A percentile compares a stretch with the other conserved stretches of the same genome.
Evolutionary conservation across 2,888 invertebrate genomes (phyloP).

Genomic region (Amiota minor): DNA sequence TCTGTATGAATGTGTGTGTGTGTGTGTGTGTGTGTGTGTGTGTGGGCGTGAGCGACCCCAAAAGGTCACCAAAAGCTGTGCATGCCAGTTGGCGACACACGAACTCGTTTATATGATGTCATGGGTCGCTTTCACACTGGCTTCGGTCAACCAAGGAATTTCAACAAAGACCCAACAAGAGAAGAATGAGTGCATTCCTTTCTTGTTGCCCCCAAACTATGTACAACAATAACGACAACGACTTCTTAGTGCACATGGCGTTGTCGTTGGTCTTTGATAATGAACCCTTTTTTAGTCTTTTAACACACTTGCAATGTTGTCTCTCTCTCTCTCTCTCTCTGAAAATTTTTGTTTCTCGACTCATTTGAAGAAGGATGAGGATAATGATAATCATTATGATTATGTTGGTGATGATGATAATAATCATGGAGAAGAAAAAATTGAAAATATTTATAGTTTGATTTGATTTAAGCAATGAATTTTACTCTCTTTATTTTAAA

Average conservation of each 20-base stretch:
- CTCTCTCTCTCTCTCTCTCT: no score
- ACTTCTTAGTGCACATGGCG: no score
- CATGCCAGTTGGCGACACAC: not conserved
- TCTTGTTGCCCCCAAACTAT: no score
- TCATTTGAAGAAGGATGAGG: not conserved
- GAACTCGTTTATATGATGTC: not conserved
- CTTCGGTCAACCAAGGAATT: conserved; percentile 33
- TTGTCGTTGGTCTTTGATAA: conserved; percentile 15
- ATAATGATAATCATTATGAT: not conserved
- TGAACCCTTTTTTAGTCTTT: conserved; percentile 21
- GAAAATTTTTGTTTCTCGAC: not conserved
- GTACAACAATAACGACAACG: no score
- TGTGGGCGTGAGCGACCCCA: no score
- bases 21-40: no score
- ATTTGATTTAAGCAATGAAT: no score
- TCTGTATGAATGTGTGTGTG: no score
- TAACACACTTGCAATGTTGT: conserved; percentile 12
- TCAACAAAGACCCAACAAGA: not conserved
- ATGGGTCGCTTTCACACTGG: not conserved
- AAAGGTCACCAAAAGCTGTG: no score
- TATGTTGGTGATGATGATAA: not conserved
- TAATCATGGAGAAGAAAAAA: not conserved
- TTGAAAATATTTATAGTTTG: not conserved
- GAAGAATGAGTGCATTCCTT: no score
- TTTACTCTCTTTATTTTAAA: no score